A percentile compares a stretch with the other conserved stretches of the same genome.
Evolutionary conservation across 1,140 invertebrate genomes (phyloP).

Genomic region (Drosophila parvula): DNA sequence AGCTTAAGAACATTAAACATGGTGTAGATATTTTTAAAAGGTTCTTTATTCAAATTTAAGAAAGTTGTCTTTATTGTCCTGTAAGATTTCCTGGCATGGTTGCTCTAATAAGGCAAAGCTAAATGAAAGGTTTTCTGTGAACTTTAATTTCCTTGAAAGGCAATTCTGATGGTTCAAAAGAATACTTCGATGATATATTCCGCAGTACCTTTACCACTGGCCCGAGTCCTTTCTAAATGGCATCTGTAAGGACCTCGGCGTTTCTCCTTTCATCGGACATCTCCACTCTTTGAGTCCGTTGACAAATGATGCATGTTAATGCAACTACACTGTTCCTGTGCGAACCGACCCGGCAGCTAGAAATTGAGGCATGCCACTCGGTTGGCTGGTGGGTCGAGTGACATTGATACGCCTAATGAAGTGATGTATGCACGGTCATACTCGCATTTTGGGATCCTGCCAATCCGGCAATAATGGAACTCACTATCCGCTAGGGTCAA

Average conservation of each 20-base stretch:
- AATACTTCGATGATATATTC: background rate
- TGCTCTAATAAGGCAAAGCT: background rate
- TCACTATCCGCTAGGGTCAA: slow-evolving; percentile 2
- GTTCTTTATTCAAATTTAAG: too few species aligned
- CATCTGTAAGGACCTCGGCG: background rate
- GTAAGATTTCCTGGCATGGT: too few species aligned
- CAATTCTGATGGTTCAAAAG: background rate
- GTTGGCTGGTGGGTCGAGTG: slow-evolving; percentile 14
- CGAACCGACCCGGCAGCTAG: slow-evolving; percentile 11
- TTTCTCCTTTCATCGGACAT: background rate
- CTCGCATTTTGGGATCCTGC: background rate
- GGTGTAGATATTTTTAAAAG: too few species aligned
- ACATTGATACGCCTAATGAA: slow-evolving; percentile 73
- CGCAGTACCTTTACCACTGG: too few species aligned
- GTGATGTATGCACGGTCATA: slow-evolving; percentile 58
- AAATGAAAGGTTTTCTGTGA: background rate
- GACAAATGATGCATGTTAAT: slow-evolving; percentile 74
- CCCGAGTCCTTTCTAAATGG: slow-evolving; percentile 29
- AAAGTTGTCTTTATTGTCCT: too few species aligned
- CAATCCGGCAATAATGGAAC: slow-evolving; percentile 19
- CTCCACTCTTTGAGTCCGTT: slow-evolving; percentile 18
- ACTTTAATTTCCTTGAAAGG: too few species aligned
- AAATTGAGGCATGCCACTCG: slow-evolving; percentile 59
- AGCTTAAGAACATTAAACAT: too few species aligned
- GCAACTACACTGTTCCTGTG: slow-evolving; percentile 22